Evolutionary conservation across 1,140 invertebrate species (phyloP), one percentile per base, ranked within the genome.

Genomic region (Caenorhabditis remanei): DNA sequence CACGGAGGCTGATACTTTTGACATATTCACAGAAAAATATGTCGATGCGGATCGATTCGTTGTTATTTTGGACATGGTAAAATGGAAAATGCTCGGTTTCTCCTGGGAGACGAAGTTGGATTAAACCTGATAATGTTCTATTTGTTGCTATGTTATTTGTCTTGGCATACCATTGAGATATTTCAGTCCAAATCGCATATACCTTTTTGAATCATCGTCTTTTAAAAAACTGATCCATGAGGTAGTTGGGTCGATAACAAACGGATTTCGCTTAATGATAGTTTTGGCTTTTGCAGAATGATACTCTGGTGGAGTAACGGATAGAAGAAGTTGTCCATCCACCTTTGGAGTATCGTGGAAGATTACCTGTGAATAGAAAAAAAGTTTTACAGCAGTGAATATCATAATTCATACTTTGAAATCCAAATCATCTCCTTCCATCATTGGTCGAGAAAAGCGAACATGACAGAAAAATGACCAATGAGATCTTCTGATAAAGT

Each of bases 21-120:
- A 71, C 19, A 71, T n/a, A 16, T 43, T 71, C 19, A 46, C 65
- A 71, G 65, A 71, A 71, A 41, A 71, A 71, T 4, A 71, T 5
- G 41, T 71, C 65, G 14, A 71, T n/a, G 14, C 40, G 19, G 19
- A 71, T 71, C 0, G 4, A 13, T 19, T 71, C 41, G 16, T n/a
- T 8, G 40, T 16, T 14, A 19, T 4, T 16, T 46, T 13, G 41
- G 1, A 71, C 41, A 46, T 71, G 65, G 24, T 43, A 71, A 8
- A 71, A 71, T 7, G 40, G 43, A 40, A 71, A 71, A 16, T 43
- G 46, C 16, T 71, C 13, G 21, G 5, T 19, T 4, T 71, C 65
- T 4, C 41, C 65, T 4, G 40, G 65, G 4, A 71, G 65, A 43
- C 65, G 65, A 46, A 71, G 40, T 16, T 71, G 40, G 65, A 71